A percentile compares a stretch with the other conserved stretches of the same genome.
phyloP scores from a whole-genome alignment of 2,113 vertebrate species.

The Mionectes macconnelli region DNA sequence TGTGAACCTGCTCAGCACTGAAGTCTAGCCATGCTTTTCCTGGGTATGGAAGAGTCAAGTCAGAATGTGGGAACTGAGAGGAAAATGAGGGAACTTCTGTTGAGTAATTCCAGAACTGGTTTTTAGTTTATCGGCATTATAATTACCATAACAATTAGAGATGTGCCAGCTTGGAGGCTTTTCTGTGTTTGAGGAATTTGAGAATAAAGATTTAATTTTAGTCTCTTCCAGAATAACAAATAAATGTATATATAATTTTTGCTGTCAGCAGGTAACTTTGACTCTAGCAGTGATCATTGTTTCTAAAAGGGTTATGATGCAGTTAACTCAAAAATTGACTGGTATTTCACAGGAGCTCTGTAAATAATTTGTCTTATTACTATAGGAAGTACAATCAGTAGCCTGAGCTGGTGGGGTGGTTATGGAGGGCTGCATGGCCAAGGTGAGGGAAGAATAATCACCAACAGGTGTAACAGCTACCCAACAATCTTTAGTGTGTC shows the following conservation, averaged over 20 bases:
- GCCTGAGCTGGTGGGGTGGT: not conserved
- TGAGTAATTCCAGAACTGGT: not conserved
- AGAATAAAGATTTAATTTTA: not conserved
- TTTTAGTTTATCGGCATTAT: not conserved
- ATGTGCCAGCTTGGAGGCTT: not conserved
- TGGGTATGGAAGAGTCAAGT: not conserved
- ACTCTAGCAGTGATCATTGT: not conserved
- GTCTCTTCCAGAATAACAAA: not conserved
- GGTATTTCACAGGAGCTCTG: slow-evolving; percentile 40
- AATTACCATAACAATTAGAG: not conserved
- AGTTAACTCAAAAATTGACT: slow-evolving; percentile 22
- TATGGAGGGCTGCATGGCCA: not conserved
- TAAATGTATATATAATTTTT: slow-evolving; percentile 32
- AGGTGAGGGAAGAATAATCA: not conserved
- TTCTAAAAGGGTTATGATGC: slow-evolving; percentile 22
- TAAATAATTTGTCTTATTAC: slow-evolving; percentile 33
- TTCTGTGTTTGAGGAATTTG: not conserved
- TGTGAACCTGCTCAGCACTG: not conserved
- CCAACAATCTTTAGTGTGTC: not conserved
- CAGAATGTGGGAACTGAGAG: not conserved
- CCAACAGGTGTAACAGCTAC: not conserved
- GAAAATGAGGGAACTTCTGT: not conserved
- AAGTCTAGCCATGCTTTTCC: not conserved
- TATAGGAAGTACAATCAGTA: not conserved
- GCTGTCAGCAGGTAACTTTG: slow-evolving; percentile 30